Conservation (phyloP, 2,113 vertebrate genomes). For the Psittacula cyanocephala region DNA sequence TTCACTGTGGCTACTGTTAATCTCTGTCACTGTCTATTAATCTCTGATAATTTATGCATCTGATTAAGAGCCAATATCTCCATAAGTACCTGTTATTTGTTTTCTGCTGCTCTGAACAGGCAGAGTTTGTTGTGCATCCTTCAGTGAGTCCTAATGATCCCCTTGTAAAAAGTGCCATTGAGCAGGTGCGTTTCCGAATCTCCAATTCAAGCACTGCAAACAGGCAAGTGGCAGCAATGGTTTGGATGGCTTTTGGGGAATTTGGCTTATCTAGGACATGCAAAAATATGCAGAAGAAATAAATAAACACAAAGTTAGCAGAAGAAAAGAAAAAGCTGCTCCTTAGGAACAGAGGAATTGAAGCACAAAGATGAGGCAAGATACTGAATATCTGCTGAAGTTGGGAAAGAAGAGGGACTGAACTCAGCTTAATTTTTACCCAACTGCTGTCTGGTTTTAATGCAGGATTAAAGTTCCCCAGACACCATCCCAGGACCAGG, state of each 20-base stretch:
- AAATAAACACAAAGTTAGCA: neutral
- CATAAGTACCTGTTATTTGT: neutral
- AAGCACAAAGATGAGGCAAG: neutral
- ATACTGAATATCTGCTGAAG: neutral
- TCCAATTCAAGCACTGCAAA: constrained; percentile 83
- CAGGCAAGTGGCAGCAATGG: constrained; percentile 74
- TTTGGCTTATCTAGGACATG: neutral
- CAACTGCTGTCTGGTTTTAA: neutral
- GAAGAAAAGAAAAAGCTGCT: neutral
- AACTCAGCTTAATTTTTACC: neutral
- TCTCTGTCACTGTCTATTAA: neutral
- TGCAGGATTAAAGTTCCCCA: constrained; percentile 73
- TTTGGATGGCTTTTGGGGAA: neutral
- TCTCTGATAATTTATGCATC: neutral
- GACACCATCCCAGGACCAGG: constrained; percentile 53
- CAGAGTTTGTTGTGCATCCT: constrained; percentile 92
- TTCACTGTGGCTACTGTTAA: neutral
- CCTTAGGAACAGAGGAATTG: neutral
- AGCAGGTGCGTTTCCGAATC: constrained; percentile 93
- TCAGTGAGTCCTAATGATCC: constrained; percentile 87
- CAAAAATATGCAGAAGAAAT: neutral
- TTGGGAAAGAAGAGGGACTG: neutral
- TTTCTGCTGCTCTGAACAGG: constrained; percentile 66
- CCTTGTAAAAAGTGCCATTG: constrained; percentile 85
- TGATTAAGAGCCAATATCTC: neutral